These are phyloP conservation scores for Cheilosia grossa DNA, from an alignment of 2,888 invertebrate species.

Conservation along the genomic window DNA sequence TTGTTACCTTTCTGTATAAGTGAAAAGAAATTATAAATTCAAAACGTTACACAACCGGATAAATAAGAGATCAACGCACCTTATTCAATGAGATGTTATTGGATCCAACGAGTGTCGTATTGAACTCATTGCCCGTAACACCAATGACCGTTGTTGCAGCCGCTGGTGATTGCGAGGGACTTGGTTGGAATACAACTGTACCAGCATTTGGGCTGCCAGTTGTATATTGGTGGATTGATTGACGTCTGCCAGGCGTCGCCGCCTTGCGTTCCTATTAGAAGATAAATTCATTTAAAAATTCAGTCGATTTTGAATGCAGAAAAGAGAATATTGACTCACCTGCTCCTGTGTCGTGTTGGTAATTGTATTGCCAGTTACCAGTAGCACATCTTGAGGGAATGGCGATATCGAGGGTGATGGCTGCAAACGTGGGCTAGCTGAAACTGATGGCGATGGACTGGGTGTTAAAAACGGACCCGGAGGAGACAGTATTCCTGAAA, in stretches of 20 bases:
- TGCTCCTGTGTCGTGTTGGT: constrained; percentile 83
- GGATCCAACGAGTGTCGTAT: constrained; percentile 83
- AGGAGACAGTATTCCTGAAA: constrained; percentile 84
- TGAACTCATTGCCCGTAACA: constrained; percentile 83
- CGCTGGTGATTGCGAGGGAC: constrained; percentile 83
- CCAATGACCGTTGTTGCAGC: constrained; percentile 83
- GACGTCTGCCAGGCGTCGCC: constrained; percentile 83
- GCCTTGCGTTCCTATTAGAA: constrained; percentile 82
- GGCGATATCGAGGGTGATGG: constrained; percentile 83
- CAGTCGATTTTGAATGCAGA: too few species aligned
- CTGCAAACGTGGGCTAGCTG: constrained; percentile 84
- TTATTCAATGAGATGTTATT: constrained; percentile 83
- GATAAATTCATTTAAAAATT: constrained; percentile 40
- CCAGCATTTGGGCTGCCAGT: constrained; percentile 83
- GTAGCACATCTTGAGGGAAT: constrained; percentile 83
- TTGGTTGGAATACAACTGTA: constrained; percentile 83
- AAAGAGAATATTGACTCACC: constrained; percentile 76
- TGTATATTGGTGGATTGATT: constrained; percentile 83
- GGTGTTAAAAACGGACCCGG: constrained; percentile 84
- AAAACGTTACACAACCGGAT: not conserved
- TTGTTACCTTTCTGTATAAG: constrained; percentile 81
- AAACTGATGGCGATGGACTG: constrained; percentile 84
- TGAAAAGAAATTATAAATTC: not conserved
- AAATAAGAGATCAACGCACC: constrained; percentile 76
- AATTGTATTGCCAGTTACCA: constrained; percentile 83